Conservation (phyloP, 2,113 vertebrate genomes). For the Catharus bicknelli region DNA sequence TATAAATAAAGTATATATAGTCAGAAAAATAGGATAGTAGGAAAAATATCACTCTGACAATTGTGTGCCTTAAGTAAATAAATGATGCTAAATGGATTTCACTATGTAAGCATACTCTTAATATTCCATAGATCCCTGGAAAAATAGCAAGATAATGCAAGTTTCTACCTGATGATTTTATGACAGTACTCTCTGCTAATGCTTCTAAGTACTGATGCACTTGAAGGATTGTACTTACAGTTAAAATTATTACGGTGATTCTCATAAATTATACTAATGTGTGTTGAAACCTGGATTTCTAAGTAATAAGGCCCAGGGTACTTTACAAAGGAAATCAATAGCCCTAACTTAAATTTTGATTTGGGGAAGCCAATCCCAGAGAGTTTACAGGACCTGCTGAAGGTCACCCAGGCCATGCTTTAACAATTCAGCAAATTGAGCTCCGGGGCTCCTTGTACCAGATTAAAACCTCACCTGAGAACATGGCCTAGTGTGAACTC, state of each 20-base stretch:
- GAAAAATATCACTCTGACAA: neutral
- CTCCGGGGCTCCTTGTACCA: neutral
- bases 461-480: neutral
- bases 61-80: neutral
- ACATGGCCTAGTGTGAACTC: neutral
- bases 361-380: neutral
- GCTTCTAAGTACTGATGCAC: neutral
- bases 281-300: neutral
- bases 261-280: neutral
- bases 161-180: neutral
- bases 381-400: neutral
- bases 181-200: neutral
- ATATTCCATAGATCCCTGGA: neutral
- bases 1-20: neutral
- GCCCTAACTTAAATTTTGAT: neutral
- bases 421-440: neutral
- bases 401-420: neutral
- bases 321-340: neutral
- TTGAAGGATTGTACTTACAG: neutral
- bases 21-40: neutral
- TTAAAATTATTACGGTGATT: neutral
- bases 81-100: rapidly evolving
- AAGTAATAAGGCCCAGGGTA: neutral
- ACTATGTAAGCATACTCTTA: neutral
- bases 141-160: neutral